These are phyloP conservation scores for Bembecia ichneumoniformis DNA, from an alignment of 2,888 invertebrate genomes.

Conservation along the genomic window DNA sequence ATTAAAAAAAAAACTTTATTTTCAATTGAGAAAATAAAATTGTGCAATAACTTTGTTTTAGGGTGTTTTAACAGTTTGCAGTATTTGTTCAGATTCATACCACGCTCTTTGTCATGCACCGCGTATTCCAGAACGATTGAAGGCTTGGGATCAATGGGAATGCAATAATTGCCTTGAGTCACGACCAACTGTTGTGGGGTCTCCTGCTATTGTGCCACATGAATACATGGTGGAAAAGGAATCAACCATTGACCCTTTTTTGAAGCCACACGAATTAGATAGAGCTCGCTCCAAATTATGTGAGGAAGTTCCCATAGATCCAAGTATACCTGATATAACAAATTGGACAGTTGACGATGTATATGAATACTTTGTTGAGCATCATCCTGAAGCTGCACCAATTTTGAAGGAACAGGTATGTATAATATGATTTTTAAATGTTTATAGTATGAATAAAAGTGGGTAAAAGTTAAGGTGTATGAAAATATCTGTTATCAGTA, in stretches of 20 bases:
- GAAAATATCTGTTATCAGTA: too few species aligned
- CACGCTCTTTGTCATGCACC: conserved; percentile 87
- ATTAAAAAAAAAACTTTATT: too few species aligned
- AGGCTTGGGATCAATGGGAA: conserved; percentile 78
- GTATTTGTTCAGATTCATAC: conserved; percentile 87
- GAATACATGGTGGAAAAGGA: conserved; percentile 37
- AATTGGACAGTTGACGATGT: conserved; percentile 90
- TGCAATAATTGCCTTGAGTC: conserved; percentile 77
- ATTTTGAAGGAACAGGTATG: conserved; percentile 86
- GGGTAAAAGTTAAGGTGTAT: too few species aligned
- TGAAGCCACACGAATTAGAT: conserved; percentile 61
- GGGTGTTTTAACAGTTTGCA: conserved; percentile 84
- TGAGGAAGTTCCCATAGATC: conserved; percentile 70
- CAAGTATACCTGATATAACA: conserved; percentile 82
- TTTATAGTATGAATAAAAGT: too few species aligned
- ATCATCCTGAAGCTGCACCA: conserved; percentile 85
- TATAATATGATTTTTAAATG: not conserved
- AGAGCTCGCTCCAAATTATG: conserved; percentile 47
- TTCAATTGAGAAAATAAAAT: too few species aligned
- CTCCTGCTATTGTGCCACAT: conserved; percentile 44
- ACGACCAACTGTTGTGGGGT: conserved; percentile 42
- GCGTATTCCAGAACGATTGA: conserved; percentile 69
- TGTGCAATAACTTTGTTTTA: conserved; percentile 35
- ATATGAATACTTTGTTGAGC: conserved; percentile 81
- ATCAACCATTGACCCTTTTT: conserved; percentile 44